phyloP scores from a whole-genome alignment of 1,140 invertebrate species.

The Apocrypta bakeri region DNA sequence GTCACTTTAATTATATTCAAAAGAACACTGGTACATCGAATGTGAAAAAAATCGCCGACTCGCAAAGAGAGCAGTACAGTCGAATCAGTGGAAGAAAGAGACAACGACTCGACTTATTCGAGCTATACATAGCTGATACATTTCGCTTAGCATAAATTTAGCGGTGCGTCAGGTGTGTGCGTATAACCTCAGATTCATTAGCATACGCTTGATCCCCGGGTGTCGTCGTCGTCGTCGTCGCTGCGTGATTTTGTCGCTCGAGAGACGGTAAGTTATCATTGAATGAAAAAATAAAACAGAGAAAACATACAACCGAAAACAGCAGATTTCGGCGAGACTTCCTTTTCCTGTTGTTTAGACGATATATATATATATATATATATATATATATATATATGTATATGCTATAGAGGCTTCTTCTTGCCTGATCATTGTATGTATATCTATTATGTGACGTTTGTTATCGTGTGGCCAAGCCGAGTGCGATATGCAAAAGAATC shows the following conservation, averaged over 20 bases:
- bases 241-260: constrained; percentile 3
- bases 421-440: too few relatives aligned
- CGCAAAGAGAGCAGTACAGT: neutral
- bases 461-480: neutral
- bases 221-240: constrained; percentile 23
- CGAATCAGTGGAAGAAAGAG: neutral
- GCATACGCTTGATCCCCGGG: constrained; percentile 69
- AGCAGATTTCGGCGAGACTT: constrained; percentile 30
- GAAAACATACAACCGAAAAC: neutral
- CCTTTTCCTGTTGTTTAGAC: constrained; percentile 29
- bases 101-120: constrained; percentile 35
- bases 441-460: neutral
- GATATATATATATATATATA: too few relatives aligned
- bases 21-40: neutral
- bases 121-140: constrained; percentile 66
- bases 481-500: neutral
- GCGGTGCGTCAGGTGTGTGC: constrained; percentile 69
- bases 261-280: neutral
- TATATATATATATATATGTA: too few relatives aligned
- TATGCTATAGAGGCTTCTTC: too few relatives aligned
- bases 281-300: neutral
- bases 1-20: too few relatives aligned
- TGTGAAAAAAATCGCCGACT: neutral
- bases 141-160: constrained; percentile 73
- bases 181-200: constrained; percentile 66